Evolutionary conservation across 2,113 vertebrate species (phyloP), one percentile per base, ranked within the genome.

Genomic region (Climacteris rufus): DNA sequence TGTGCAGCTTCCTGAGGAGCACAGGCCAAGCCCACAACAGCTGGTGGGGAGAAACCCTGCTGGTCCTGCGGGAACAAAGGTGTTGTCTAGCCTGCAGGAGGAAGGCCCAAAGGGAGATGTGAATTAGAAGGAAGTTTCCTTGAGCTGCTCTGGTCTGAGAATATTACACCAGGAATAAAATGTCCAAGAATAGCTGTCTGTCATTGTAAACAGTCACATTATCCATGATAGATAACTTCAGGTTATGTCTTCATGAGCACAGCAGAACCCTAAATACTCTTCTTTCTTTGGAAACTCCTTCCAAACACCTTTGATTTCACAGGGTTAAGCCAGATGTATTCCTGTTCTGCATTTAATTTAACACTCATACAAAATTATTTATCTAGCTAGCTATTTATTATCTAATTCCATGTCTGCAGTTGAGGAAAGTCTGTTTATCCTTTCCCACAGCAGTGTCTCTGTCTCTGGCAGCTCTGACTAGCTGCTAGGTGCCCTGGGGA

Each of bases 401-500:
- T 89, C 65, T 72, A 89, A 93, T 92, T 96, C 33, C 2, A 79
- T 20, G 44, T 69, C 83, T 90, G 76, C 74, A 88, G 53, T 89
- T 50, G 83, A 92, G 80, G 61, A 83, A 95, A 84, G 65, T 50
- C 86, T 76, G 39, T 89, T 94, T 93, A 90, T 90, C 79, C 83
- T 89, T 90, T 86, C 76, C 76, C 86, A 63, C 83, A 78, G 90
- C 92, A 94, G 76, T 60, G 56, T 83, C 90, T 95, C 68, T 85
- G 83, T 78, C 59, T 83, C 85, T n/a, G 11, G 60, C 85, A 86
- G 64, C 47, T 90, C 79, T 86, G 72, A 88, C 64, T 93, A 92
- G 92, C 95, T 96, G 85, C 27, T 86, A 49, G 85, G 44, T 94
- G 88, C 92, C 88, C 83, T 86, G 79, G 90, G 94, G 90, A 95